Conservation (phyloP, 2,797 vertebrate species). For the Luscinia luscinia region DNA sequence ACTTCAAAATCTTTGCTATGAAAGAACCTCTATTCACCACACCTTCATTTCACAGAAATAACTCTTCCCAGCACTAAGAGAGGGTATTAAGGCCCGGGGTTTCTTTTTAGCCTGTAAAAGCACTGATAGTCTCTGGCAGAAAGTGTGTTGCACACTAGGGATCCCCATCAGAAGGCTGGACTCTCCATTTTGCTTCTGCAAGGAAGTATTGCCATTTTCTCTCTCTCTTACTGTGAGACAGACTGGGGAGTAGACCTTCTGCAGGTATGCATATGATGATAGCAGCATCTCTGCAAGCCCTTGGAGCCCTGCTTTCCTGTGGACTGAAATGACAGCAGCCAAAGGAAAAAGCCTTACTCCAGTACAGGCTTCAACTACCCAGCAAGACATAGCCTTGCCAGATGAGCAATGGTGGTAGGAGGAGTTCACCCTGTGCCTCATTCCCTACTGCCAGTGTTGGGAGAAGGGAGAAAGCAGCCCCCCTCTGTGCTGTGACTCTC, state of each 20-base stretch:
- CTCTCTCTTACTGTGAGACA: not conserved
- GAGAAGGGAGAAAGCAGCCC: not conserved
- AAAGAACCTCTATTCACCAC: not conserved
- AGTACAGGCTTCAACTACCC: not conserved
- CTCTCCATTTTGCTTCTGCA: not conserved
- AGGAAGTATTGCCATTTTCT: not conserved
- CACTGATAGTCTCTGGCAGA: not conserved
- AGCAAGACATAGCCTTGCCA: not conserved
- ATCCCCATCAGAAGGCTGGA: not conserved
- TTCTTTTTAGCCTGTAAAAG: not conserved
- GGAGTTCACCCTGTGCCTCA: not conserved
- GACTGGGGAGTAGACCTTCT: not conserved
- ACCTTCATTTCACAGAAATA: slow-evolving; percentile 18
- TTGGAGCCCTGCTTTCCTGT: not conserved
- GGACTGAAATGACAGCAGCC: not conserved
- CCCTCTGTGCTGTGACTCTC: not conserved
- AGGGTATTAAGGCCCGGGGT: not conserved
- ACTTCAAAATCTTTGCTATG: not conserved
- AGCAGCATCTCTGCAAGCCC: not conserved
- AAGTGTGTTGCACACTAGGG: not conserved
- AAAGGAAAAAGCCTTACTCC: not conserved
- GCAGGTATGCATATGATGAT: not conserved
- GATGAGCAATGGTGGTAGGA: not conserved
- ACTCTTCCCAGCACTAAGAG: not conserved
- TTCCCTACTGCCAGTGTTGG: not conserved